These are phyloP conservation scores for Hylaeus anthracinus DNA, from an alignment of 1,140 invertebrate species.

Conservation along the genomic window DNA sequence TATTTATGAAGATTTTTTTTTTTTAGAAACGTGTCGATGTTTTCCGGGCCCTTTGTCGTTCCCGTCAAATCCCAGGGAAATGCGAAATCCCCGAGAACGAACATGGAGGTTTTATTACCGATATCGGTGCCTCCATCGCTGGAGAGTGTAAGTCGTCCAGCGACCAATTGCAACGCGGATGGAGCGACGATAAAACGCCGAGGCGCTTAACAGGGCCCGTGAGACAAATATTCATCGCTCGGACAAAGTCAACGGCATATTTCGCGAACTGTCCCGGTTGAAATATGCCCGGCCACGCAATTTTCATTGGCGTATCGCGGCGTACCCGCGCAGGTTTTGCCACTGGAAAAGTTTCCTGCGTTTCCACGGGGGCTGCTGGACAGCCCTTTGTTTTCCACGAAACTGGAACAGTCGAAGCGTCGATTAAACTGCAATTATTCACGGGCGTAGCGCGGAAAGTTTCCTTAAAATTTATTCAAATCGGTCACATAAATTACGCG, in stretches of 20 bases:
- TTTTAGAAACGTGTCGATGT: neutral
- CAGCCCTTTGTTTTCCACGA: slow-evolving; percentile 11
- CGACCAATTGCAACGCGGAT: slow-evolving; percentile 32
- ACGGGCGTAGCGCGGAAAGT: slow-evolving; percentile 13
- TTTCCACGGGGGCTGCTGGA: slow-evolving; percentile 30
- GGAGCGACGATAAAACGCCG: slow-evolving; percentile 1
- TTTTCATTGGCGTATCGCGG: slow-evolving; percentile 39
- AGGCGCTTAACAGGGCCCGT: slow-evolving; percentile 45
- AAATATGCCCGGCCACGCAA: slow-evolving; percentile 53
- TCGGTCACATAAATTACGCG: slow-evolving; percentile 31
- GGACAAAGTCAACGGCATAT: slow-evolving; percentile 46
- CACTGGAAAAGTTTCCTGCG: slow-evolving; percentile 42
- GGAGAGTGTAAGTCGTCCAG: slow-evolving; percentile 37
- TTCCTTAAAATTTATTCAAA: slow-evolving; percentile 41
- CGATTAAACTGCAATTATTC: slow-evolving; percentile 54
- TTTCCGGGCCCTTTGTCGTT: neutral
- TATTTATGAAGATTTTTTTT: neutral
- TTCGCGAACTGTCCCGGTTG: slow-evolving; percentile 48
- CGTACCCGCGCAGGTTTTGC: slow-evolving; percentile 39
- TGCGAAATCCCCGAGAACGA: slow-evolving; percentile 37
- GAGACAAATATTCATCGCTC: slow-evolving; percentile 48
- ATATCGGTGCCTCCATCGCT: slow-evolving; percentile 47
- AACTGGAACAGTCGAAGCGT: slow-evolving; percentile 37
- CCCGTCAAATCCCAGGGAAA: slow-evolving; percentile 42
- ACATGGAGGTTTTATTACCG: slow-evolving; percentile 13